These are phyloP conservation scores for Pachyramphus minor DNA, from an alignment of 2,113 vertebrate genomes.

Conservation along the genomic window DNA sequence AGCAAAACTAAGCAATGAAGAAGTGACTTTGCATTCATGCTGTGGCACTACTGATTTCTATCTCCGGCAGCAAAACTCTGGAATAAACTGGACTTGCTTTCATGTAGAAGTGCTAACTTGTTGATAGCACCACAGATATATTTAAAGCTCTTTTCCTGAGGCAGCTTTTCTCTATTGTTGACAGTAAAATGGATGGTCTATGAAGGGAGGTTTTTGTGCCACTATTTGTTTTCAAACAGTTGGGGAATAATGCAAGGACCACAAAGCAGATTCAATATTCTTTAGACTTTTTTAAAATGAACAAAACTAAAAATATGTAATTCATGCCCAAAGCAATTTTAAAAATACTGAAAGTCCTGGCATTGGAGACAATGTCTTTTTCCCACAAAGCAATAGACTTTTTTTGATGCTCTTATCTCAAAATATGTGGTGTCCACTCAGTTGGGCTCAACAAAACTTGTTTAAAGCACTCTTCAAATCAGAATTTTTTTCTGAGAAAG, in stretches of 20 bases:
- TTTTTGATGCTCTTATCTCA: background rate
- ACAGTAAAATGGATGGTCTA: background rate
- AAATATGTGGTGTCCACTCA: background rate
- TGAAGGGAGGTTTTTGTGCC: background rate
- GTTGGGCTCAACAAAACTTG: background rate
- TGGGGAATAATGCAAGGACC: background rate
- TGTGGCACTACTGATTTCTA: background rate
- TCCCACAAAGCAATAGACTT: background rate
- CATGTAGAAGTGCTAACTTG: background rate
- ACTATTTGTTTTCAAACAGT: background rate
- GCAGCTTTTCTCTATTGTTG: background rate
- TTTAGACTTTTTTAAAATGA: background rate
- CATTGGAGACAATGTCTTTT: background rate
- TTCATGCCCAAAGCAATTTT: background rate
- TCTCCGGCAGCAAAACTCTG: background rate
- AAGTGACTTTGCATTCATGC: background rate
- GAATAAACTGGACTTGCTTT: background rate
- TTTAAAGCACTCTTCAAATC: background rate
- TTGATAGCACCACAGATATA: background rate
- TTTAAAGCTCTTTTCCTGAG: conserved; percentile 3
- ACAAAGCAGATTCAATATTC: background rate
- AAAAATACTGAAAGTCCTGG: background rate
- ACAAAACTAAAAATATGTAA: background rate
- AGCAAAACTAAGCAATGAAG: background rate
- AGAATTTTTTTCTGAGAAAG: background rate